phyloP scores from a whole-genome alignment of 2,888 invertebrate genomes.

The Agrypnus murinus region DNA sequence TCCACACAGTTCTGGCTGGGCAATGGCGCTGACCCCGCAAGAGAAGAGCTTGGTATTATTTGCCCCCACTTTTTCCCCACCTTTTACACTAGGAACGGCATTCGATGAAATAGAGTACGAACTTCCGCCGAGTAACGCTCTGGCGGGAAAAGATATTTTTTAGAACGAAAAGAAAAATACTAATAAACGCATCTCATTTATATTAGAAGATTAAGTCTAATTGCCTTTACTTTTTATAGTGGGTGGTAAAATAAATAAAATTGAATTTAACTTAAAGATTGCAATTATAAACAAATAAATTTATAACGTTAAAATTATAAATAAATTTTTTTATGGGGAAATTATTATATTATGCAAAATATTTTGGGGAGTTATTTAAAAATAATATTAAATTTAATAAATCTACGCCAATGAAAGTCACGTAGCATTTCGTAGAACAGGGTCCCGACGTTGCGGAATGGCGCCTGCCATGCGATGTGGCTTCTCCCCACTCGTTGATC shows the following conservation, averaged over 20 bases:
- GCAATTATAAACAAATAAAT: too few species aligned
- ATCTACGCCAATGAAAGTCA: slow-evolving; percentile 18
- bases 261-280: too few species aligned
- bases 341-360: too few species aligned
- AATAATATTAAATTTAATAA: too few species aligned
- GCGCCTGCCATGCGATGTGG: slow-evolving; percentile 1
- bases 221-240: too few species aligned
- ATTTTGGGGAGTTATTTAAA: too few species aligned
- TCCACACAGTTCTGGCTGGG: slow-evolving; percentile 24
- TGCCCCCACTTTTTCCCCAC: slow-evolving; percentile 15
- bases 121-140: slow-evolving; percentile 21
- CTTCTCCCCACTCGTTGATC: neutral
- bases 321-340: too few species aligned
- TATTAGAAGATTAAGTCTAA: too few species aligned
- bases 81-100: neutral
- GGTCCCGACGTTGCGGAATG: neutral
- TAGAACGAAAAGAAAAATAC: slow-evolving; percentile 7
- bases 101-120: slow-evolving; percentile 18
- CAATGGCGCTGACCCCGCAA: slow-evolving; percentile 43
- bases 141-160: slow-evolving; percentile 31
- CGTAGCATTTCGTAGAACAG: slow-evolving; percentile 12
- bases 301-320: too few species aligned
- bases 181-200: too few species aligned
- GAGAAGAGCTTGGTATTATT: slow-evolving; percentile 33
- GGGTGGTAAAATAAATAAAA: too few species aligned